A percentile compares a stretch with the other conserved stretches of the same genome.
Evolutionary conservation across 2,113 vertebrate species (phyloP).

Genomic region (Caretta caretta): DNA sequence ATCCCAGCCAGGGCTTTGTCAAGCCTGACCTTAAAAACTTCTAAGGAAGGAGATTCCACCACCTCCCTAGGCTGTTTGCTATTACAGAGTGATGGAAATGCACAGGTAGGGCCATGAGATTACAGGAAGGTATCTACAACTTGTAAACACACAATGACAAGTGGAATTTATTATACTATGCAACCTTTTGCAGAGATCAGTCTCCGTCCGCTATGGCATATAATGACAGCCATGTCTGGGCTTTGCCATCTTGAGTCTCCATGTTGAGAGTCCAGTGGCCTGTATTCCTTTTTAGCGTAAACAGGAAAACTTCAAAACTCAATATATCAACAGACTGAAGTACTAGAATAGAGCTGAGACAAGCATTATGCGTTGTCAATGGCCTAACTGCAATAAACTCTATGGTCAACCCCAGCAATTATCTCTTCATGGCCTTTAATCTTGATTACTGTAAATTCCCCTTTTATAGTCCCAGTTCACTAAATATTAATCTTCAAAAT

Average conservation of each 20-base stretch:
- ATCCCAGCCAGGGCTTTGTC: too few species aligned
- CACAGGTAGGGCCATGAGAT: background rate
- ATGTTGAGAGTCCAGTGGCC: background rate
- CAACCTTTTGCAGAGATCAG: too few species aligned
- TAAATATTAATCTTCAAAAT: conserved; percentile 24
- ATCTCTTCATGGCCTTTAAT: background rate
- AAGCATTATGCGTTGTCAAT: rapidly evolving
- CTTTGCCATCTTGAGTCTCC: background rate
- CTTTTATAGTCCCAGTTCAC: background rate
- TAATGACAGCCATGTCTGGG: background rate
- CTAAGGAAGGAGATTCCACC: too few species aligned
- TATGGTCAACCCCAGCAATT: background rate
- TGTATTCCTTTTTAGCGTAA: background rate
- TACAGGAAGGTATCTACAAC: too few species aligned
- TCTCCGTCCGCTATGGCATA: too few species aligned
- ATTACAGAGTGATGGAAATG: background rate
- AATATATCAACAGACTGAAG: background rate
- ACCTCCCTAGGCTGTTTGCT: background rate
- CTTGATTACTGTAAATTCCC: background rate
- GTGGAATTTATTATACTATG: too few species aligned
- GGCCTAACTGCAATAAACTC: background rate
- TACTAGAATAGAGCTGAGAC: background rate
- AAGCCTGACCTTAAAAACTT: too few species aligned
- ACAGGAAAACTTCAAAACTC: rapidly evolving
- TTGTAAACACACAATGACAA: too few species aligned